Evolutionary conservation across 2,797 vertebrate genomes (phyloP), one percentile per base, ranked within the genome.

Genomic region (Fundulus diaphanus): DNA sequence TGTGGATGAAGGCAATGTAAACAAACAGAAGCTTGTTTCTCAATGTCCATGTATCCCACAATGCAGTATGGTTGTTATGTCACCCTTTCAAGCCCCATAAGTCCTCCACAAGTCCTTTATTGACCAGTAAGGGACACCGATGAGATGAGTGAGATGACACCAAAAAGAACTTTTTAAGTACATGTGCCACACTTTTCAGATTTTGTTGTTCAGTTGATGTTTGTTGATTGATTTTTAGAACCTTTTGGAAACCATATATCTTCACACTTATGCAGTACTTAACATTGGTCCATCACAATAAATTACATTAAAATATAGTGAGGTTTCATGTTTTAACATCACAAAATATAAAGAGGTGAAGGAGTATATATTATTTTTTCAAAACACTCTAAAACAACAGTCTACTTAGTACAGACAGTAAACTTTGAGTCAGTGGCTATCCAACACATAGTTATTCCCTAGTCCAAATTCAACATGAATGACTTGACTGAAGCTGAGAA

Each of bases 401-500:
- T 24, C 61, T 65, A 24, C 42, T n/a, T n/a, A 66, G 27, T 56
- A 42, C 7, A 44, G 13, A 49, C 18, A 51, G 61, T 65, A 65
- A n/a, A 65, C 61, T 42, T 44, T 15, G 63, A 66, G 37, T 13
- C 12, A 66, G 24, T 27, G 37, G 81, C 83, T 88, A 85, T 90
- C 84, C 88, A 86, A 89, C 88, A 90, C 82, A 81, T 27, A 77
- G 87, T 90, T 82, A 85, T 85, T 90, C 90, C 89, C 90, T 89
- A 80, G 84, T 88, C 85, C 85, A 83, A 88, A 90, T 87, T 90
- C 88, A 56, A 78, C 77, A 83, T 90, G 92, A 92, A 94, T 91
- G 90, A 92, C 87, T 92, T 91, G 88, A 90, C 88, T 92, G 91
- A 93, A 52, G 80, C 84, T 88, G 85, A 90, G 86, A 75, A 81